A percentile compares a stretch with the other conserved stretches of the same genome.
phyloP scores from a whole-genome alignment of 2,113 vertebrate genomes.

The Rhodinocichla rosea region DNA sequence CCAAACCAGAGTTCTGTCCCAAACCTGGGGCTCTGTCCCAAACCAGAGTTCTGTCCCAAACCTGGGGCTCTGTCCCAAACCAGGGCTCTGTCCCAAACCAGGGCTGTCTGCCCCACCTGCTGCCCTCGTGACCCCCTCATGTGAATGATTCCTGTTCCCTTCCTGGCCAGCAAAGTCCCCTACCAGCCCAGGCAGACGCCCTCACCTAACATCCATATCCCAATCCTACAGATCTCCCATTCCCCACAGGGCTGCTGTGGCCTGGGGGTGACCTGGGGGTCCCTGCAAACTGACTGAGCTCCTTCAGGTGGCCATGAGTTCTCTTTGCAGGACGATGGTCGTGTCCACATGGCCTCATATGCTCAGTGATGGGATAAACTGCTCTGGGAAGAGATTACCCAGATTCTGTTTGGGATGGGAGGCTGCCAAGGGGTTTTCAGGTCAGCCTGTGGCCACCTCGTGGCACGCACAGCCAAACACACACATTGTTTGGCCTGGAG shows the following conservation, averaged over 20 bases:
- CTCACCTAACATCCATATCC: neutral
- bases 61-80: neutral
- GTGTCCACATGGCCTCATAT: neutral
- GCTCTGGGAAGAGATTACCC: neutral
- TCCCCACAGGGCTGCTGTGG: neutral
- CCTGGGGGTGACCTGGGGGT: rapidly evolving
- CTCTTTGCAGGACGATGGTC: neutral
- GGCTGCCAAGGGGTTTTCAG: neutral
- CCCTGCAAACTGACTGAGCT: neutral
- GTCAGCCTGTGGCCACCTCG: neutral
- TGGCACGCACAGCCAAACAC: neutral
- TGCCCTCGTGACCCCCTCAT: rapidly evolving
- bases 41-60: neutral
- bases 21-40: neutral
- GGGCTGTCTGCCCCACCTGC: neutral
- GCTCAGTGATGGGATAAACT: neutral
- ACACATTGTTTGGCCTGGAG: neutral
- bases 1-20: no score
- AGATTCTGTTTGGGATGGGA: neutral
- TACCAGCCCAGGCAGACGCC: neutral
- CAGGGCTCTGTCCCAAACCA: neutral
- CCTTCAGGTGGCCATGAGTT: neutral
- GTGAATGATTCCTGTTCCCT: neutral
- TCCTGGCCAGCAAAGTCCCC: neutral
- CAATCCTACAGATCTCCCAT: neutral